Evolutionary conservation across 2,113 vertebrate species (phyloP).

Genomic region (Pelodiscus sinensis): DNA sequence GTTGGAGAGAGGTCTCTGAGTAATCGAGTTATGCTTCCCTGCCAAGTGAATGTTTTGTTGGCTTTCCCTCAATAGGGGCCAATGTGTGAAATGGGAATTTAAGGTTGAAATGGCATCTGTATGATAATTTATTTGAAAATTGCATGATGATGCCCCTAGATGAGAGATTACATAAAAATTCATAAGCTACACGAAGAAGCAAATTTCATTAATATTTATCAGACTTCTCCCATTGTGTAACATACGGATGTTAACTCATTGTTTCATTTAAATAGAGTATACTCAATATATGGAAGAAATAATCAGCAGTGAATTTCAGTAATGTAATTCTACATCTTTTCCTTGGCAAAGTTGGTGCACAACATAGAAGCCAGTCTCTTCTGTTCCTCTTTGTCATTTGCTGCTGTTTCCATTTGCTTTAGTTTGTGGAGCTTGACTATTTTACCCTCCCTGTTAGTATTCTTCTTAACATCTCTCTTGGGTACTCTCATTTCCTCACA

Average conservation of each 20-base stretch:
- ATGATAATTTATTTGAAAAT: conserved; percentile 63
- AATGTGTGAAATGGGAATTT: conserved; percentile 54
- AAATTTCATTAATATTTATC: conserved; percentile 78
- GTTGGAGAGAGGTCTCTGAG: conserved; percentile 11
- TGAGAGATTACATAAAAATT: conserved; percentile 72
- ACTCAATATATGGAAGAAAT: conserved; percentile 55
- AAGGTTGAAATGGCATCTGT: conserved; percentile 67
- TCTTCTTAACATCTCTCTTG: neutral
- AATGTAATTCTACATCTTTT: neutral
- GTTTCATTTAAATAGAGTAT: conserved; percentile 70
- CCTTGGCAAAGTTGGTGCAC: neutral
- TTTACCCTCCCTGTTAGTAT: neutral
- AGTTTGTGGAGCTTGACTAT: neutral
- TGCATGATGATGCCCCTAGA: conserved; percentile 63
- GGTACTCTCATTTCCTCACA: neutral
- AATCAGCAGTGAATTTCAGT: conserved; percentile 64
- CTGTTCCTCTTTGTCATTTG: neutral
- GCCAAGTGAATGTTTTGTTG: conserved; percentile 32
- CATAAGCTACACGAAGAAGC: conserved; percentile 66
- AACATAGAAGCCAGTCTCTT: neutral
- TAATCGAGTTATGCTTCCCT: conserved; percentile 16
- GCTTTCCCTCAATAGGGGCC: conserved; percentile 34
- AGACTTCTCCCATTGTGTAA: conserved; percentile 63
- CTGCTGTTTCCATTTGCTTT: neutral
- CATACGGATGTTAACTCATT: conserved; percentile 71